Conservation (phyloP, 1,140 invertebrate species). For the Papilio aristodemus region DNA sequence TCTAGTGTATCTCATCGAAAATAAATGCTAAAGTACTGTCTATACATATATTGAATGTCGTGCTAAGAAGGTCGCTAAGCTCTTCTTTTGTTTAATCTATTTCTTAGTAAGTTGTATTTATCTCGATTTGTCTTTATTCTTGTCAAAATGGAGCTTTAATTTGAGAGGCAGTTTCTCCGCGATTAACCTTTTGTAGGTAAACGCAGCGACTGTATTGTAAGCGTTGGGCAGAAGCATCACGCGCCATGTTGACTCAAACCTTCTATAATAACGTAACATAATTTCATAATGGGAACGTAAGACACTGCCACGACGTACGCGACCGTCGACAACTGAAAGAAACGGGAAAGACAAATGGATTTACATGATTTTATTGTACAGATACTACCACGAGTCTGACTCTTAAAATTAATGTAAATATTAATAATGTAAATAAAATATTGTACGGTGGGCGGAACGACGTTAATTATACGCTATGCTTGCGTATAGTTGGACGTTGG, state of each 20-base stretch:
- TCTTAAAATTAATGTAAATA: constrained; percentile 45
- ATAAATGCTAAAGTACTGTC: too few relatives aligned
- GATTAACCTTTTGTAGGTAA: too few relatives aligned
- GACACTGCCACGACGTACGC: constrained; percentile 16
- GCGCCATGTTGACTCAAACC: background rate
- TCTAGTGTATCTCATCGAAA: too few relatives aligned
- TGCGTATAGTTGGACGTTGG: constrained; percentile 9
- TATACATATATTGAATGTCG: too few relatives aligned
- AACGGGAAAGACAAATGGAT: constrained; percentile 79
- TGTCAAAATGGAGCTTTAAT: too few relatives aligned
- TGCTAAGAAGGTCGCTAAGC: too few relatives aligned
- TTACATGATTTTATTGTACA: constrained; percentile 74
- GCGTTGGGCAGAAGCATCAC: too few relatives aligned
- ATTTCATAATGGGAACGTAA: constrained; percentile 2
- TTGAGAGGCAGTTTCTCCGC: too few relatives aligned
- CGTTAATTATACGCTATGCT: constrained; percentile 6
- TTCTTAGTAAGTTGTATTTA: too few relatives aligned
- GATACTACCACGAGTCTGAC: constrained; percentile 65
- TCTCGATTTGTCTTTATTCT: too few relatives aligned
- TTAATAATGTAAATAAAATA: constrained; percentile 45
- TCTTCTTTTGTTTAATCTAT: too few relatives aligned
- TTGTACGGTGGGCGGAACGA: constrained; percentile 39
- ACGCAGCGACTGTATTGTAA: too few relatives aligned
- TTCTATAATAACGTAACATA: background rate
- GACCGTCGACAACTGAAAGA: constrained; percentile 38